Evolutionary conservation across 2,113 vertebrate species (phyloP).

Genomic region (Callaeas wilsoni): DNA sequence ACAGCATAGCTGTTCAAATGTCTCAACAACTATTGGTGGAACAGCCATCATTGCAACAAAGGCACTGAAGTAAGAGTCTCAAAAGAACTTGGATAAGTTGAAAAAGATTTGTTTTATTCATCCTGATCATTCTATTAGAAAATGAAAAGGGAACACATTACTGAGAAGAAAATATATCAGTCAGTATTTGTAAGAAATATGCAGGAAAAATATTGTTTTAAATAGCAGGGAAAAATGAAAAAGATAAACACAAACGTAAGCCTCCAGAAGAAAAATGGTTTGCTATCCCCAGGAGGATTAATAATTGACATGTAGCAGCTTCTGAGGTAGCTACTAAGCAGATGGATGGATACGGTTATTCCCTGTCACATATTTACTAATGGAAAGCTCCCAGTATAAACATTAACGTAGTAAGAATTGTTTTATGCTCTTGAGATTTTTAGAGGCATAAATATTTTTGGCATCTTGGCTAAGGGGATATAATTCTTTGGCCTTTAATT

Average conservation of each 20-base stretch:
- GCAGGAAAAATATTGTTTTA: background rate
- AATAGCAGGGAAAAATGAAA: background rate
- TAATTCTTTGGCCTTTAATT: background rate
- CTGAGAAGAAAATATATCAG: background rate
- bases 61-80: background rate
- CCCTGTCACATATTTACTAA: slow-evolving; percentile 3
- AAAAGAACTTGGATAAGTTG: background rate
- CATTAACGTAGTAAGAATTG: slow-evolving; percentile 11
- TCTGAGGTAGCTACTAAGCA: background rate
- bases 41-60: background rate
- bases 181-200: background rate
- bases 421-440: slow-evolving; percentile 46
- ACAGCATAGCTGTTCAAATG: background rate
- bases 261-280: background rate
- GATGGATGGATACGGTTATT: slow-evolving; percentile 5
- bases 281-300: background rate
- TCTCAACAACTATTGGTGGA: background rate
- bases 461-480: background rate
- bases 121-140: background rate
- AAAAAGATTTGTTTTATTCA: background rate
- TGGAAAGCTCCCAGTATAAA: slow-evolving; percentile 31
- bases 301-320: slow-evolving; percentile 24
- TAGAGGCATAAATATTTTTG: slow-evolving; percentile 38
- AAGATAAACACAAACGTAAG: background rate
- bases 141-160: background rate